Evolutionary conservation across 1,140 invertebrate genomes (phyloP).

Genomic region (Fopius arisanus): DNA sequence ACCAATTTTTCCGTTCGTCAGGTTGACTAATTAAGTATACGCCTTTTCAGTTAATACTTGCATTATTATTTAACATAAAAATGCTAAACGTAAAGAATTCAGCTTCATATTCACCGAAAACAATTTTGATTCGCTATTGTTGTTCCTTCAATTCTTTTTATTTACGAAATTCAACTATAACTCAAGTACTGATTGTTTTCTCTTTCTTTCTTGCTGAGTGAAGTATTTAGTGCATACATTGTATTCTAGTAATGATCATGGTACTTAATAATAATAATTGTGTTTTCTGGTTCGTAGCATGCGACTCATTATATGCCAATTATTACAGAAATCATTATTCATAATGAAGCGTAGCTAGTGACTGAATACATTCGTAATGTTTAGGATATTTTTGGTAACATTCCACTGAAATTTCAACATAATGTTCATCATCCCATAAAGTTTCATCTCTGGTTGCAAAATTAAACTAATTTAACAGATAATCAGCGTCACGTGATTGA

Average conservation of each 20-base stretch:
- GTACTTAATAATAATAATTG: constrained; percentile 2
- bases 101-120: not conserved
- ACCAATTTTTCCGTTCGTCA: not conserved
- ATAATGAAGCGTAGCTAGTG: not conserved
- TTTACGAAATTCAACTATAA: too few species aligned
- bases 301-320: not conserved
- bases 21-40: not conserved
- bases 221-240: not conserved
- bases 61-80: not conserved
- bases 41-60: not conserved
- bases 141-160: not conserved
- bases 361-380: not conserved
- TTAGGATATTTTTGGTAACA: not conserved
- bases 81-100: not conserved
- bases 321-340: not conserved
- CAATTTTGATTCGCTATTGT: not conserved
- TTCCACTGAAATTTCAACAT: not conserved
- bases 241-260: not conserved
- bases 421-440: not conserved
- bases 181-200: too few species aligned
- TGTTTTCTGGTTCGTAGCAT: constrained; percentile 12
- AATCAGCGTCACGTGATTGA: not conserved
- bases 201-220: too few species aligned
- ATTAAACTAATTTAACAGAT: not conserved
- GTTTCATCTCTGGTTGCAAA: not conserved